Evolutionary conservation across 2,113 vertebrate species (phyloP).

Genomic region (Bos taurus): ARS-UCD2.0 NC_037333.1:9915001-9915500

Average conservation of each 20-base stretch:
- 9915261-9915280: background rate
- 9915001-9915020: background rate
- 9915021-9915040: background rate
- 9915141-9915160: background rate
- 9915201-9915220: background rate
- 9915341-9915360: background rate
- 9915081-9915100: background rate
- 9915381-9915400: background rate
- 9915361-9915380: background rate
- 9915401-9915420: background rate
- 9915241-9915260: background rate
- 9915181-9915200: background rate
- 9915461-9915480: background rate
- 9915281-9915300: background rate
- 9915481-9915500: background rate
- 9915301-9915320: background rate
- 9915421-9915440: background rate
- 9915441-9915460: background rate
- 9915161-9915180: background rate
- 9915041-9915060: fast-evolving
- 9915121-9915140: background rate
- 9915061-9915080: background rate
- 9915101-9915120: background rate
- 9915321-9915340: background rate
- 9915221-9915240: background rate